Conservation (phyloP, 1,140 invertebrate species). For the Drusus annulatus region DNA sequence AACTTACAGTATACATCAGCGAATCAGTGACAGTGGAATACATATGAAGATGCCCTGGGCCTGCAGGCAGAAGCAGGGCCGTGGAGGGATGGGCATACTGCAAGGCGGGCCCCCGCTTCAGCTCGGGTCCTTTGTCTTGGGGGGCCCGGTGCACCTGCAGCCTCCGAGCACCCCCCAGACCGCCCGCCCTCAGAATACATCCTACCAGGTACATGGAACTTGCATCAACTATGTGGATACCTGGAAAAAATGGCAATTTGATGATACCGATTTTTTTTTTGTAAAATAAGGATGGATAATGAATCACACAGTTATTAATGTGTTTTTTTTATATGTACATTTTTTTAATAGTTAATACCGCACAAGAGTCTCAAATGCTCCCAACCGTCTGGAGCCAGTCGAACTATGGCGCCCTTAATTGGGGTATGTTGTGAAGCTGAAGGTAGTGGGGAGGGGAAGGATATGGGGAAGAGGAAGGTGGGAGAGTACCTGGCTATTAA, state of each 20-base stretch:
- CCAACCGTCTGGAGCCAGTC: too few relatives aligned
- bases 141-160: not conserved
- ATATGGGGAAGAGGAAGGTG: too few relatives aligned
- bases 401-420: too few relatives aligned
- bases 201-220: slow-evolving; percentile 41
- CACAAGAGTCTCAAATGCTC: too few relatives aligned
- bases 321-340: too few relatives aligned
- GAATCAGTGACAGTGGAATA: slow-evolving; percentile 67
- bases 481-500: too few relatives aligned
- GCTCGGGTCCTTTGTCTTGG: not conserved
- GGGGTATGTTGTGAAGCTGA: too few relatives aligned
- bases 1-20: slow-evolving; percentile 68
- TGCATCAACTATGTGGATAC: slow-evolving; percentile 54
- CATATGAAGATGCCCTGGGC: slow-evolving; percentile 65
- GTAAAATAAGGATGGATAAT: not conserved
- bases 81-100: slow-evolving; percentile 62
- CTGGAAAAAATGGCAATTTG: slow-evolving; percentile 17
- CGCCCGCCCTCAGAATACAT: slow-evolving; percentile 55
- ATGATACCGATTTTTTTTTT: not conserved
- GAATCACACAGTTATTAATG: too few relatives aligned
- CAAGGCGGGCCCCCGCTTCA: slow-evolving; percentile 59
- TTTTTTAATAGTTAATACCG: too few relatives aligned
- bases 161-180: slow-evolving; percentile 43
- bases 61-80: slow-evolving; percentile 64
- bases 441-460: too few relatives aligned